Base-by-base conservation (phyloP, 2,797 vertebrate genomes). In the Chelon auratus region DNA sequence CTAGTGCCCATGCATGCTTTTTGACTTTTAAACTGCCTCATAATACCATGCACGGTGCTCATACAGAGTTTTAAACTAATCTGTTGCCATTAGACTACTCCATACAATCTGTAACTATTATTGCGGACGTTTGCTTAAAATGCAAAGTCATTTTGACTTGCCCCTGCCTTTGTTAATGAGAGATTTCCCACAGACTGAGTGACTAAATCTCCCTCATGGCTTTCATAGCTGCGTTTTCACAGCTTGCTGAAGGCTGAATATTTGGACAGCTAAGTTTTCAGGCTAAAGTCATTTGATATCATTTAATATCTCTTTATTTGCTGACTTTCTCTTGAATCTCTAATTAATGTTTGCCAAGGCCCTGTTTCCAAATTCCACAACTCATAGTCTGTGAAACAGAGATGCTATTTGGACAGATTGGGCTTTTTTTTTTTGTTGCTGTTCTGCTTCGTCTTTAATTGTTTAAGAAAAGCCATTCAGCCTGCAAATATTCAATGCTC, bases 281-380 rank as follows among this genome's bases (percentile, higher is more conserved):
- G 47, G 5, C 61, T 53, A 2, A 72, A 77, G 75, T 76, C 62
- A 83, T 63, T 50, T 15, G 62, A 82, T 84, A 53, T 50, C 0
- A 62, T 77, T 82, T 57, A 18, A 76, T 86, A 81, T 71, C 37
- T 73, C n/a, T 69, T 54, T 72, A 71, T 87, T 84, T 86, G 76
- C 61, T 79, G 61, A 68, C 57, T 62, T 81, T 75, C 48, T 26
- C 65, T 56, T 37, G 18, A 51, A 26, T 43, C 45, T 43, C 37
- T 72, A 64, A 73, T 72, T 52, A 65, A 75, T 75, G 62, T 77
- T 81, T 75, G 0, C 50, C 71, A 33, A 62, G 57, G 33, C 61
- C 18, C 39, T 45, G 40, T 65, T 75, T 84, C 71, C 52, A 78
- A 50, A 65, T 48, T 63, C 65, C 66, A 36, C 13, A 18, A 45